Evolutionary conservation across 2,797 vertebrate genomes (phyloP), one percentile per base, ranked within the genome.

Genomic region (Podarcis lilfordi): DNA sequence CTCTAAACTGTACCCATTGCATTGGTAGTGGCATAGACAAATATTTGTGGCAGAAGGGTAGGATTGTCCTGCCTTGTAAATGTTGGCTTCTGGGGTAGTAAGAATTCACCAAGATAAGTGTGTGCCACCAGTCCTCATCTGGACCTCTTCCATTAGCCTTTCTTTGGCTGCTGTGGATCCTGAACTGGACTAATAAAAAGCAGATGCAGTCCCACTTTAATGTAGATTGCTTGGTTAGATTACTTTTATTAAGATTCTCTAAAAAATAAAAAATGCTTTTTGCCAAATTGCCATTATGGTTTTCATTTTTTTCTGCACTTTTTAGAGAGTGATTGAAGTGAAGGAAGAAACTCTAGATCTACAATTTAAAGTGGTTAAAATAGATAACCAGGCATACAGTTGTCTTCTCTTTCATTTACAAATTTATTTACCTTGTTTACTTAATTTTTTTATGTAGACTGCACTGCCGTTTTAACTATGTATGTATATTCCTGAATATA

Each of bases 61-160:
- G 74, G 40, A 45, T 45, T 64, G 29, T 45, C 35, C 25, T 43
- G 19, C 19, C 74, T 76, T 86, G 37, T 45, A 68, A 50, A 45
- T 78, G 25, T 19, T 88, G 71, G 1, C 43, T 91, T 89, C 88
- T 85, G n/a, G 1, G 35, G 25, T 37, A 89, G 7, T 80, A 89
- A 69, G 35, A 69, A 1, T 27, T 84, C 29, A 75, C 29, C 2
- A 64, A 74, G 88, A 77, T 59, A 78, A 84, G 43, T 37, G 25
- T n/a, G 25, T 40, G 19, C n/a, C 25, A 64, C 11, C 37, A 80
- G 61, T 25, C 8, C 40, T 76, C 55, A 32, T 37, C 4, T 32
- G 71, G 27, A n/a, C 7, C 8, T 55, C 32, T 19, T 86, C 61
- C 19, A 55, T 32, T 45, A 85, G 61, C 25, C 55, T 61, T 43